These are phyloP conservation scores for Idaea dimidiata DNA, from an alignment of 2,888 invertebrate genomes.

Conservation along the genomic window DNA sequence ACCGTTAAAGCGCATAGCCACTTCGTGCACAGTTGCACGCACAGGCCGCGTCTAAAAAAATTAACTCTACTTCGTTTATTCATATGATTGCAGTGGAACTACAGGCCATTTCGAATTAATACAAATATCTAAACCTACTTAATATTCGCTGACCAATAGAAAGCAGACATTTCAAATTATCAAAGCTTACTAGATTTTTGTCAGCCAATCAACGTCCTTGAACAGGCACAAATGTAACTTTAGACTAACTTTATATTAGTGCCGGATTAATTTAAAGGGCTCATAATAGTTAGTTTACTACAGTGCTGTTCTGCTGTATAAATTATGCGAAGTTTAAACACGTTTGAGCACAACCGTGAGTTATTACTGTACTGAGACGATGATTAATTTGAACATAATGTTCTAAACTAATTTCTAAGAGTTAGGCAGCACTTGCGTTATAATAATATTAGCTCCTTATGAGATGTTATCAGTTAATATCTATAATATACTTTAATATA, in stretches of 20 bases:
- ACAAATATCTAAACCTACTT: too few relatives aligned
- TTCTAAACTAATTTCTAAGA: background rate
- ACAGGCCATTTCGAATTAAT: too few relatives aligned
- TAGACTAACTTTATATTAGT: background rate
- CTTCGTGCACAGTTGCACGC: too few relatives aligned
- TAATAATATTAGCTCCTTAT: background rate
- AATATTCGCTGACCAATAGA: too few relatives aligned
- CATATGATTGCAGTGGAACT: too few relatives aligned
- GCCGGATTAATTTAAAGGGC: background rate
- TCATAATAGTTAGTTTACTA: background rate
- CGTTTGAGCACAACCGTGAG: background rate
- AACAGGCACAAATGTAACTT: background rate
- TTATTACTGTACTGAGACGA: background rate
- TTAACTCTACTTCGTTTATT: too few relatives aligned
- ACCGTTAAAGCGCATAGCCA: too few relatives aligned
- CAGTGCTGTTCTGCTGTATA: background rate
- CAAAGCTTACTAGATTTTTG: too few relatives aligned
- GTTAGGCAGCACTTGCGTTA: background rate
- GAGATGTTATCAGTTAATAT: background rate
- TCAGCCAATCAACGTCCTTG: too few relatives aligned
- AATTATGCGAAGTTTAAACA: slow-evolving; percentile 1
- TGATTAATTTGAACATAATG: background rate
- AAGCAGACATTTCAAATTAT: too few relatives aligned
- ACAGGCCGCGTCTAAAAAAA: too few relatives aligned
- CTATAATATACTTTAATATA: background rate